Evolutionary conservation across 2,888 invertebrate species (phyloP).

Genomic region (Perithous albicinctus): DNA sequence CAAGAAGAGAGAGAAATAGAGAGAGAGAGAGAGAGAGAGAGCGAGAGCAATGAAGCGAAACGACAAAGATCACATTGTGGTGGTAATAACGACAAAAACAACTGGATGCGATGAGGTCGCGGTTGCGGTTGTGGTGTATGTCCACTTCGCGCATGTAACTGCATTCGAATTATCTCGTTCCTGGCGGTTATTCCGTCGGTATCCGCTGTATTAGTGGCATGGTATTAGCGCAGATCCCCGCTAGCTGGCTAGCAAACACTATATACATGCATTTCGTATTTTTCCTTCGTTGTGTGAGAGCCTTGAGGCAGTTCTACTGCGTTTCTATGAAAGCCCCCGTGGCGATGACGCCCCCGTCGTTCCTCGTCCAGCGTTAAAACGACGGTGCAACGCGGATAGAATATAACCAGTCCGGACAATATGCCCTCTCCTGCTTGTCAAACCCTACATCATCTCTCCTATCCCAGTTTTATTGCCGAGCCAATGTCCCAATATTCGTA

Average conservation of each 20-base stretch:
- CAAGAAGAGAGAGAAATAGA: no score
- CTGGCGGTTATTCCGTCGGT: background rate
- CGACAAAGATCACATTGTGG: background rate
- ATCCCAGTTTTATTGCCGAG: background rate
- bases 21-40: no score
- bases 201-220: conserved; percentile 1
- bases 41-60: conserved; percentile 3
- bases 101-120: conserved; percentile 24
- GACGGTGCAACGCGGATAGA: background rate
- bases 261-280: conserved; percentile 5
- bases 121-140: background rate
- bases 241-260: background rate
- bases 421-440: conserved; percentile 3
- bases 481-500: background rate
- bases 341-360: conserved; percentile 5
- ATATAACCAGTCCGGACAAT: conserved; percentile 7
- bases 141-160: background rate
- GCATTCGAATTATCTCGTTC: conserved; percentile 18
- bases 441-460: background rate
- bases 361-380: background rate
- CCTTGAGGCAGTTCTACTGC: background rate
- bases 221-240: background rate
- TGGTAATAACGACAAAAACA: background rate
- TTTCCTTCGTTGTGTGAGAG: background rate
- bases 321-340: conserved; percentile 2